Percentiles rank a stretch among this genome's conserved stretches.
Conservation (phyloP, 2,888 invertebrate genomes). For the Scrobipalpa costella region DNA sequence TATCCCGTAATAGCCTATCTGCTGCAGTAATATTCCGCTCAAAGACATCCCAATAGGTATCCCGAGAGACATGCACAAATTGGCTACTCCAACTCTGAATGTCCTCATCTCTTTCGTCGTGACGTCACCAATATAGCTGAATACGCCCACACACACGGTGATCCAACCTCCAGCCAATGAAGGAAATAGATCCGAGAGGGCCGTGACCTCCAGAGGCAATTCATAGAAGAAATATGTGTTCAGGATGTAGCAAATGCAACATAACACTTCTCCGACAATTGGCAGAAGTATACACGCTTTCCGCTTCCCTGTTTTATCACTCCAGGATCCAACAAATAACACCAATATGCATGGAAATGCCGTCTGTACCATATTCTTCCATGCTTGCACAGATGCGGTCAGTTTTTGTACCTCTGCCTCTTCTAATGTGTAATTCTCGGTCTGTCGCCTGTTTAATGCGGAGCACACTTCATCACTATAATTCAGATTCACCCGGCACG, state of each 20-base stretch:
- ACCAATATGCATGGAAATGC: constrained; percentile 90
- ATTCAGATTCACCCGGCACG: constrained; percentile 89
- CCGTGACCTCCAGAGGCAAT: constrained; percentile 79
- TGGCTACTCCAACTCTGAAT: constrained; percentile 82
- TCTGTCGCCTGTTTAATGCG: constrained; percentile 86
- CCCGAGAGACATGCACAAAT: constrained; percentile 83
- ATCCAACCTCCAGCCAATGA: constrained; percentile 82
- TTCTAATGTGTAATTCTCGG: constrained; percentile 79
- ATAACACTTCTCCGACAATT: constrained; percentile 88
- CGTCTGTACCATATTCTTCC: constrained; percentile 92
- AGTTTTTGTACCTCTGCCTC: constrained; percentile 85
- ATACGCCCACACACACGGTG: constrained; percentile 81
- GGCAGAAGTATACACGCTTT: constrained; percentile 92
- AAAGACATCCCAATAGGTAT: constrained; percentile 81
- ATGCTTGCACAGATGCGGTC: constrained; percentile 89
- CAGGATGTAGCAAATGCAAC: constrained; percentile 87
- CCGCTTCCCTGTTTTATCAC: constrained; percentile 84
- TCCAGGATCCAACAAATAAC: constrained; percentile 91
- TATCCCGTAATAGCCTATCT: constrained; percentile 77
- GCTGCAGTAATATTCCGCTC: constrained; percentile 77
- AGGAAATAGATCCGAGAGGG: constrained; percentile 79
- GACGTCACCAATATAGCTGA: constrained; percentile 84
- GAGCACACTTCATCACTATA: constrained; percentile 87
- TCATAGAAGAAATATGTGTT: constrained; percentile 89
- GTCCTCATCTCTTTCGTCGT: constrained; percentile 82